Evolutionary conservation across 2,797 vertebrate genomes (phyloP).

Genomic region (Gallinago stenura): DNA sequence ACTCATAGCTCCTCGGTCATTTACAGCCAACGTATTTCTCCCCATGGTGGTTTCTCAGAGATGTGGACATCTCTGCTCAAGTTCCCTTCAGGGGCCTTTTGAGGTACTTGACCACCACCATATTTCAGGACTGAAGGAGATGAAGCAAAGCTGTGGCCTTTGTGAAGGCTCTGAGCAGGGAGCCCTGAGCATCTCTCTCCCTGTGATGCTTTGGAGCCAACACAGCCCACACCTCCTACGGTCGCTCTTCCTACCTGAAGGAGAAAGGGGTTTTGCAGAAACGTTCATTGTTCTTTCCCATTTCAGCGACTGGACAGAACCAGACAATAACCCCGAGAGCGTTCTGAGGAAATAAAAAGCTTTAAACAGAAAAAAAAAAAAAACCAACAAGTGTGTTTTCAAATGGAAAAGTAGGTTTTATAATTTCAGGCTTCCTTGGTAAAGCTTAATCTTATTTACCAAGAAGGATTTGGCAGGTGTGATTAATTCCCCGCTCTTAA

Average conservation of each 20-base stretch:
- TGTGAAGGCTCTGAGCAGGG: neutral
- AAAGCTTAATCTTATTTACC: conserved; percentile 27
- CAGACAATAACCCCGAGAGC: neutral
- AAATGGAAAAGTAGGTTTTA: neutral
- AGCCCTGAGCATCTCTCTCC: neutral
- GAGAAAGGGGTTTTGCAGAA: neutral
- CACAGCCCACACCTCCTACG: neutral
- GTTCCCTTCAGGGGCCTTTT: neutral
- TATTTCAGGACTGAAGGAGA: neutral
- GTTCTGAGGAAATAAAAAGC: neutral
- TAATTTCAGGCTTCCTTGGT: neutral
- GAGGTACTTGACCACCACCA: neutral
- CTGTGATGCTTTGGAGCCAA: fast-evolving
- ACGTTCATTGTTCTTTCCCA: neutral
- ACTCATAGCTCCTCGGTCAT: fast-evolving
- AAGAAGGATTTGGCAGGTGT: neutral
- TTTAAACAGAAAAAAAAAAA: neutral
- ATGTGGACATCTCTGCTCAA: neutral
- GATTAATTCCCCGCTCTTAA: neutral
- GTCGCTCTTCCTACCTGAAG: neutral
- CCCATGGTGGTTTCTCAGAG: neutral
- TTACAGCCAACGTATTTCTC: fast-evolving
- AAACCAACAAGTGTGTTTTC: neutral
- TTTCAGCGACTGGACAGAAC: neutral
- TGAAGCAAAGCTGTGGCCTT: neutral